Base-by-base conservation (phyloP, 2,888 invertebrate genomes). In the Ferrisia virgata region DNA sequence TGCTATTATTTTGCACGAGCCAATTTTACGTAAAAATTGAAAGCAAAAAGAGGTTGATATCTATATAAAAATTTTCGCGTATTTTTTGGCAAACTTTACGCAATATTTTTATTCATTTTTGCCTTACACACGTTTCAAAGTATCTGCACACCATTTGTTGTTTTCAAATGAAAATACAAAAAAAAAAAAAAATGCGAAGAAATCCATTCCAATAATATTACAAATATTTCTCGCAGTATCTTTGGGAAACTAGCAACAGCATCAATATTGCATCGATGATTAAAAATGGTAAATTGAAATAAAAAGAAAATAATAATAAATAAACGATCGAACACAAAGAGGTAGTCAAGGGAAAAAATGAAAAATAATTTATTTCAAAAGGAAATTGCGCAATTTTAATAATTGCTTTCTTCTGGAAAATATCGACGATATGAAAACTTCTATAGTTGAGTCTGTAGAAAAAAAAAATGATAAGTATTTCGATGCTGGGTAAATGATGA, bases 321-420 rank as follows among this genome's bases (percentile, higher is more conserved):
- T 18, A 18, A 47, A 9, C 6, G 43, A 3, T n/a, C n/a, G 15
- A 43, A 2, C 43, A 15, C 43, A 18, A 18, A 18, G 18, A 18
- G 18, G 47, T 0, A 36, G 8, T 36, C 8, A 36, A 18, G 18
- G 47, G 18, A 4, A 47, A 47, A 64, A 64, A 64, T 8, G 9
- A 2, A 28, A 64, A 64, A 64, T 64, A 64, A 47, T 47, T 64
- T 64, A 64, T 64, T 28, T 64, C 58, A 28, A 64, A n/a, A 64
- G 58, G 58, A 64, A 64, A 64, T 64, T 64, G 58, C 58, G 58
- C 58, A 64, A 64, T 64, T 64, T 64, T 11, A 64, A 64, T 64
- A 64, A 64, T 64, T 64, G 58, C 58, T 64, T 64, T 28, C 18
- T 47, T 5, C 11, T 47, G 18, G 18, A 18, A n/a, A n/a, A n/a